These are phyloP conservation scores for Mus pahari DNA, from an alignment of 2,113 vertebrate species.

Conservation along the genomic window DNA sequence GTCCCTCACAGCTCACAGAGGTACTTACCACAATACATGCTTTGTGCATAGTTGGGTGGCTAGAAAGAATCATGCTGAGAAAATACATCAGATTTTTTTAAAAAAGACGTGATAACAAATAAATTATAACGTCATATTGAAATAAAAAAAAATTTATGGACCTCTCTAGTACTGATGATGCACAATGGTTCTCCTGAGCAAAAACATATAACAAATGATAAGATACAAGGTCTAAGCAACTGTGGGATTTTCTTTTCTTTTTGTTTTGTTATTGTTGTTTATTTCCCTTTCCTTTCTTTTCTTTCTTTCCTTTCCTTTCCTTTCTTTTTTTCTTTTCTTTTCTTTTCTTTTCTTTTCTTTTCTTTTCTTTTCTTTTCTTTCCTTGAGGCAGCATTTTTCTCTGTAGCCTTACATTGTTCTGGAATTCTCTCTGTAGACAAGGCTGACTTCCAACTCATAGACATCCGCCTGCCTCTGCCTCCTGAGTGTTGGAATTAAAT, in stretches of 20 bases:
- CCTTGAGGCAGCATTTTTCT: not conserved
- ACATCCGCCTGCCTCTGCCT: not conserved
- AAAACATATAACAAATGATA: not conserved
- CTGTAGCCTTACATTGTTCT: not conserved
- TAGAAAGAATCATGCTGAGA: conserved; percentile 22
- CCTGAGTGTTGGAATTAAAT: not conserved
- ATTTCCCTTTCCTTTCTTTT: not conserved
- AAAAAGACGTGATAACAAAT: not conserved
- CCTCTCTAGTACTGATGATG: not conserved
- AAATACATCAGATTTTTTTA: not conserved
- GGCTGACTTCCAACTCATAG: not conserved
- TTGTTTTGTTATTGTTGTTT: not conserved
- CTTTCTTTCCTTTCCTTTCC: too few relatives aligned
- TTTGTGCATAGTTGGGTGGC: not conserved
- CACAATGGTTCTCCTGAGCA: not conserved
- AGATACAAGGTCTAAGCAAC: not conserved
- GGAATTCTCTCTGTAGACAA: not conserved
- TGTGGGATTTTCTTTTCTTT: not conserved
- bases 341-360: not conserved
- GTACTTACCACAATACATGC: not conserved
- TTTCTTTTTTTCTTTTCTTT: too few relatives aligned
- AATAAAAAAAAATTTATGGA: not conserved
- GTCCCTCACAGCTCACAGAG: not conserved
- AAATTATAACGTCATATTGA: conserved; percentile 19
- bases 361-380: not conserved